Conservation (phyloP, 2,888 invertebrate genomes). For the Plagiodera versicolora region DNA sequence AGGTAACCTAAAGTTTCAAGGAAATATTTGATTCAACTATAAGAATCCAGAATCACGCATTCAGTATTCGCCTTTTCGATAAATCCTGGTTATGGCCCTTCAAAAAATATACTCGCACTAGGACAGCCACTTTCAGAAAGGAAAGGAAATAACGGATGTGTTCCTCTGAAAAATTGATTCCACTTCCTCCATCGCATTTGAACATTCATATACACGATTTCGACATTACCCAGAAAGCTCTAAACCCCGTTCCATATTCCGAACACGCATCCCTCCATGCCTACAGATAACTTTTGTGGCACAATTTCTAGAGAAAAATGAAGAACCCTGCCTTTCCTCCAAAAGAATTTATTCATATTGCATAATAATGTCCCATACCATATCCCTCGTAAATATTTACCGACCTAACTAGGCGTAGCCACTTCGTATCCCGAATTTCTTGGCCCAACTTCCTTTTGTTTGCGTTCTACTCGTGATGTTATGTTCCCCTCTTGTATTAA, state of each 20-base stretch:
- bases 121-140: background rate
- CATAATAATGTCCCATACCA: conserved; percentile 33
- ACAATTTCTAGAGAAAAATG: conserved; percentile 28
- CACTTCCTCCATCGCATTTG: conserved; percentile 13
- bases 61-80: background rate
- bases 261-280: conserved; percentile 21
- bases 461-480: background rate
- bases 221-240: conserved; percentile 25
- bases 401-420: conserved; percentile 34
- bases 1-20: no score
- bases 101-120: background rate
- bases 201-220: conserved; percentile 30
- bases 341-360: conserved; percentile 38
- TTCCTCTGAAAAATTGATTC: conserved; percentile 18
- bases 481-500: background rate
- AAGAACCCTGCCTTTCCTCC: conserved; percentile 24
- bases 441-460: conserved; percentile 35
- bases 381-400: conserved; percentile 35
- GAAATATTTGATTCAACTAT: background rate
- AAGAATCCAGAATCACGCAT: background rate
- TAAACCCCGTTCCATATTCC: conserved; percentile 24
- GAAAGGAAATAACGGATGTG: background rate
- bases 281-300: conserved; percentile 25
- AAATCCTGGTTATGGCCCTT: background rate
- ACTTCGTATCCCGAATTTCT: conserved; percentile 37